A percentile compares a stretch with the other conserved stretches of the same genome.
Conservation (phyloP, 2,888 invertebrate genomes). For the Pelosia muscerda region DNA sequence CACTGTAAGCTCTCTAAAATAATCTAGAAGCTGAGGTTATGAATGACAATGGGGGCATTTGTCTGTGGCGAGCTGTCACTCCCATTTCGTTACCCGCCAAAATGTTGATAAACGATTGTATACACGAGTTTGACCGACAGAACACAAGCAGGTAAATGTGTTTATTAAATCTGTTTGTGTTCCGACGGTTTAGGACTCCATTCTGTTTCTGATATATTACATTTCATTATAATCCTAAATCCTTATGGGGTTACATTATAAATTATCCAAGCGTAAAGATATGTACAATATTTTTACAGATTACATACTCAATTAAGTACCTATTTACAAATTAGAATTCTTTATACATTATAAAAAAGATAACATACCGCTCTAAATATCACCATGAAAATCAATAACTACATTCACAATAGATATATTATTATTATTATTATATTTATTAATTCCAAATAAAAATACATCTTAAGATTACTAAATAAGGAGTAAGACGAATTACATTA, state of each 20-base stretch:
- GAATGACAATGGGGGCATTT: conserved; percentile 58
- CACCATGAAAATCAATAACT: conserved; percentile 86
- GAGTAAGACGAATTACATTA: conserved; percentile 89
- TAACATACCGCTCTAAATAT: conserved; percentile 84
- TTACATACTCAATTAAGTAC: conserved; percentile 83
- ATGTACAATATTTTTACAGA: conserved; percentile 86
- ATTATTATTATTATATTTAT: conserved; percentile 63
- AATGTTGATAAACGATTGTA: conserved; percentile 29
- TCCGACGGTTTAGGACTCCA: conserved; percentile 25
- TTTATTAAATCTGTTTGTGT: conserved; percentile 18
- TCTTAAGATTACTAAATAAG: conserved; percentile 83
- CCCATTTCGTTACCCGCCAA: conserved; percentile 38
- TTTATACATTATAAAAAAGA: conserved; percentile 86
- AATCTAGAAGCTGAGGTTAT: conserved; percentile 78
- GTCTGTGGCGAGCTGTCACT: conserved; percentile 47
- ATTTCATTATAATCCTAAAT: conserved; percentile 67
- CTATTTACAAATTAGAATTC: conserved; percentile 87
- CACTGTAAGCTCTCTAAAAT: conserved; percentile 72
- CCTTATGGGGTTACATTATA: conserved; percentile 80
- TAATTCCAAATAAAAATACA: conserved; percentile 79
- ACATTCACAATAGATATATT: conserved; percentile 83
- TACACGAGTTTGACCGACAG: conserved; percentile 28
- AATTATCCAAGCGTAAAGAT: conserved; percentile 86
- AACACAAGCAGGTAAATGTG: conserved; percentile 19
- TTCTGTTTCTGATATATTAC: conserved; percentile 61